Percentiles rank a stretch among this genome's conserved stretches.
Evolutionary conservation across 1,140 invertebrate species (phyloP).

Genomic region (Mesaphorura yosii): DNA sequence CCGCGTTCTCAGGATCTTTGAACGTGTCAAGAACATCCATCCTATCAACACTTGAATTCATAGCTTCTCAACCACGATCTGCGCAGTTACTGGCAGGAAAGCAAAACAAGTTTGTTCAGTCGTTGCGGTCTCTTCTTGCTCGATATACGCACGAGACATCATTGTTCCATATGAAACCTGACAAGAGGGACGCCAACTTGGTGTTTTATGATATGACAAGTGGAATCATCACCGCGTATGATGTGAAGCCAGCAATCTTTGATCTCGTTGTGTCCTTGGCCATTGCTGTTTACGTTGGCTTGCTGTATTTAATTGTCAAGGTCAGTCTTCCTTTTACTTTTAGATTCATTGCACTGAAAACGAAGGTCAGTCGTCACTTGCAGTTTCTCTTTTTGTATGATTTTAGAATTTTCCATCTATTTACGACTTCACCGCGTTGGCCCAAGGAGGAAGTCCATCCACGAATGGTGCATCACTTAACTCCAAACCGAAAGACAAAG

Average conservation of each 20-base stretch:
- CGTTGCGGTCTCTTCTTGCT: constrained; percentile 49
- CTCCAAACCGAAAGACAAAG: not conserved
- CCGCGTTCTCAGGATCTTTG: constrained; percentile 35
- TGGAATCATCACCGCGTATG: constrained; percentile 74
- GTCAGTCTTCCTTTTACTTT: too few relatives aligned
- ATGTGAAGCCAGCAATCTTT: constrained; percentile 94
- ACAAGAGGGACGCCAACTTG: constrained; percentile 84
- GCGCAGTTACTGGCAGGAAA: constrained; percentile 59
- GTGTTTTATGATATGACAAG: constrained; percentile 73
- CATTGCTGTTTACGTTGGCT: constrained; percentile 67
- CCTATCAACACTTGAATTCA: constrained; percentile 58
- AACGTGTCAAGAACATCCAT: constrained; percentile 57
- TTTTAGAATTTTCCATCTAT: constrained; percentile 6
- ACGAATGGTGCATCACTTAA: not conserved
- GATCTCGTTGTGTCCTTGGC: constrained; percentile 82
- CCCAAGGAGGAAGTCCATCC: not conserved
- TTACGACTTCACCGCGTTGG: not conserved
- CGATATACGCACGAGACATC: constrained; percentile 66
- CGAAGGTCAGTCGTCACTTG: too few relatives aligned
- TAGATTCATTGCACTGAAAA: too few relatives aligned
- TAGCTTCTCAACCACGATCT: constrained; percentile 57
- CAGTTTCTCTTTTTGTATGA: not conserved
- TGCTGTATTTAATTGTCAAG: constrained; percentile 70
- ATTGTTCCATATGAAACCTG: constrained; percentile 52
- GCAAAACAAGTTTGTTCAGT: constrained; percentile 49